Conservation (phyloP, 1,140 invertebrate genomes). For the Drosophila rufa region DNA sequence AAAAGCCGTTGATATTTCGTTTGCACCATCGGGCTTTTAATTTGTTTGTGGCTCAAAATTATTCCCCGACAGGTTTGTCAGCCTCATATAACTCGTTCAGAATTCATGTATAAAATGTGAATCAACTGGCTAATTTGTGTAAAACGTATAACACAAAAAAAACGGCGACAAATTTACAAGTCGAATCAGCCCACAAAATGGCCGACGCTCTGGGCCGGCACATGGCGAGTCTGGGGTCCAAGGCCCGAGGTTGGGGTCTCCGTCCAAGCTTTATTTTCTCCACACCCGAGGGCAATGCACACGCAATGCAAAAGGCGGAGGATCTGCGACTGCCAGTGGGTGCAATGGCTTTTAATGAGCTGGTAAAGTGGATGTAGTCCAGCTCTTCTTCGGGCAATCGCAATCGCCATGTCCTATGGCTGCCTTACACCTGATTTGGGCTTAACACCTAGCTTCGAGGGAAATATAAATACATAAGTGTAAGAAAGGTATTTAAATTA, state of each 20-base stretch:
- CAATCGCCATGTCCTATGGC: conserved; percentile 29
- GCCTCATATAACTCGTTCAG: conserved; percentile 67
- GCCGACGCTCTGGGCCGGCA: conserved; percentile 42
- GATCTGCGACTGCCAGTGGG: conserved; percentile 50
- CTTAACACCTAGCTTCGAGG: conserved; percentile 15
- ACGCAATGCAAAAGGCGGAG: conserved; percentile 56
- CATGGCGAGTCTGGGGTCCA: conserved; percentile 16
- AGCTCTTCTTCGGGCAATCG: conserved; percentile 20
- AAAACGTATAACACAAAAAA: conserved; percentile 22
- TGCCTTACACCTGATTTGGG: conserved; percentile 35
- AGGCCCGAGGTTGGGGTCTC: conserved; percentile 5
- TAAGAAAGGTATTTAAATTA: background rate
- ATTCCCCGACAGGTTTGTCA: conserved; percentile 65
- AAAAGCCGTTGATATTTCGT: conserved; percentile 32
- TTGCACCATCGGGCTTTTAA: conserved; percentile 67
- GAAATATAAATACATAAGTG: background rate
- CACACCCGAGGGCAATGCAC: conserved; percentile 53
- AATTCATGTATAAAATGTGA: conserved; percentile 72
- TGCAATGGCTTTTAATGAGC: conserved; percentile 81
- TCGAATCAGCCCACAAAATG: conserved; percentile 71
- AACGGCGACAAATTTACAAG: conserved; percentile 72
- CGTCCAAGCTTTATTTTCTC: conserved; percentile 38
- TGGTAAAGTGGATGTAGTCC: conserved; percentile 54
- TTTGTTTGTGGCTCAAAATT: conserved; percentile 57
- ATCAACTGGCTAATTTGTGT: conserved; percentile 64